Conservation (phyloP, 2,888 invertebrate species). For the Scrobipalpa atriplicella region DNA sequence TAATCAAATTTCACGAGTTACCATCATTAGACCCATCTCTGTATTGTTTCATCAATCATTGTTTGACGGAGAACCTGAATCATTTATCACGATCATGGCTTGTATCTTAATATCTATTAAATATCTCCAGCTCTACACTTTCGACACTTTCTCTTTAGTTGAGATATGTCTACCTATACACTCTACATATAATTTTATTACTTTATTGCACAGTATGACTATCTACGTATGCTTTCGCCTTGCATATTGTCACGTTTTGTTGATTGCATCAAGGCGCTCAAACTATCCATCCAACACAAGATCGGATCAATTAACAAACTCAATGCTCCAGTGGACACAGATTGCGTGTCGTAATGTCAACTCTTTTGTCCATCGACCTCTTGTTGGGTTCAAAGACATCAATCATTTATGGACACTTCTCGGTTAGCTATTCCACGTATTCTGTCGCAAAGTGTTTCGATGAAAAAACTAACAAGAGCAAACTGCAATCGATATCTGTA, state of each 20-base stretch:
- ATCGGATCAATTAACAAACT: constrained; percentile 33
- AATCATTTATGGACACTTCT: constrained; percentile 32
- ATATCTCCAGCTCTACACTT: background rate
- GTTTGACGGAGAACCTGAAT: background rate
- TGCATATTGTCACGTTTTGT: constrained; percentile 1
- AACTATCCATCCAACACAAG: constrained; percentile 8
- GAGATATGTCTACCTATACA: background rate
- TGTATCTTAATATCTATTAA: constrained; percentile 4
- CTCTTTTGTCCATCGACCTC: constrained; percentile 49
- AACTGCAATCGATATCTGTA: background rate
- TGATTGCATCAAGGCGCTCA: background rate
- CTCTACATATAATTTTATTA: background rate
- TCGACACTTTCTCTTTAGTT: background rate
- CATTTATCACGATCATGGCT: constrained; percentile 15
- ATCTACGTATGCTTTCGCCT: background rate
- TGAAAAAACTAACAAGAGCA: background rate
- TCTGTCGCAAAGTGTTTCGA: background rate
- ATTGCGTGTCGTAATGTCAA: constrained; percentile 52
- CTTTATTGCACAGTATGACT: constrained; percentile 7
- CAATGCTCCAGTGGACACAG: constrained; percentile 46
- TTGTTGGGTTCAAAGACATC: constrained; percentile 44
- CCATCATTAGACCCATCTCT: constrained; percentile 26
- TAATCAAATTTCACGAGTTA: constrained; percentile 37
- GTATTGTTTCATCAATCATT: constrained; percentile 35
- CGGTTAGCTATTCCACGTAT: constrained; percentile 11